Base-by-base conservation (phyloP, 2,797 vertebrate species). In the Yasuhikotakia modesta region DNA sequence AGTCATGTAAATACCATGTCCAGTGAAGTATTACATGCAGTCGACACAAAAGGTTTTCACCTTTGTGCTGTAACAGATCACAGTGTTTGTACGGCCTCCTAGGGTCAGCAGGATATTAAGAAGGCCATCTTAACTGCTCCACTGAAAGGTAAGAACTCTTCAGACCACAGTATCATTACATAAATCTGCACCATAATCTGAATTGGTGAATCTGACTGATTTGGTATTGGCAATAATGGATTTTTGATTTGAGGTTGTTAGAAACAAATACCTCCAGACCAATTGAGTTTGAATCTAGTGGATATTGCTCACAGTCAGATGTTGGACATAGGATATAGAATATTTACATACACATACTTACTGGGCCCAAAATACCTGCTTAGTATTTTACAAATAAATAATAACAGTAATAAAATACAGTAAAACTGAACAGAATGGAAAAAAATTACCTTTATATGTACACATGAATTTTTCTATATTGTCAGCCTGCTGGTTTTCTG, bases 231-330 rank as follows among this genome's bases (percentile, higher is more conserved):
- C 39, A 10, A 30, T 63, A n/a, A 35, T n/a, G 1, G 16, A 10
- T 35, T 11, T 63, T 63, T 58, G 21, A 3, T 60, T 75, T 80
- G 64, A 55, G 55, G 71, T 5, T 50, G 6, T 57, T 16, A 99
- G 97, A 97, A 81, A 99, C 97, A 2, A 99, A 98, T 1, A 97
- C 95, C 97, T 13, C 94, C 97, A 0, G 97, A 99, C 84, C 97
- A 99, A 91, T 92, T 99, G 81, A 98, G 97, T 79, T 87, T 99
- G 97, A 99, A 99, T 87, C 93, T 97, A 43, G 97, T 99, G 70
- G 97, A 99, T 74, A 98, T 99, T 52, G 97, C 97, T 64, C 94
- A 95, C 45, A 99, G 96, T 88, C 97, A 99, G 80, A 98, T 99
- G 86, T 99, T 0, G 96, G 97, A 72, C 96, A 97, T 95, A 96